Evolutionary conservation across 2,113 vertebrate species (phyloP), one percentile per base, ranked within the genome.

Genomic region (Chaetodon auriga): DNA sequence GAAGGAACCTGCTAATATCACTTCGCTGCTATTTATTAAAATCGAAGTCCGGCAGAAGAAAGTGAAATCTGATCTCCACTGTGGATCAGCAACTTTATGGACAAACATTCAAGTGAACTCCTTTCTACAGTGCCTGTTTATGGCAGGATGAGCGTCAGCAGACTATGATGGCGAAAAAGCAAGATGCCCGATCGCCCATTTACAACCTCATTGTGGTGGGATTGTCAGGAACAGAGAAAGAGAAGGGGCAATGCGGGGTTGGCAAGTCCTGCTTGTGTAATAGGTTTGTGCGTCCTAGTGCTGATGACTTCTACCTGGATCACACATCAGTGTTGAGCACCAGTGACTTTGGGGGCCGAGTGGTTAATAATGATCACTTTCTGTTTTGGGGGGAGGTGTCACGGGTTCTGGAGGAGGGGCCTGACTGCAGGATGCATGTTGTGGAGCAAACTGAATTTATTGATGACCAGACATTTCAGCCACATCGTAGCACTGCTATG

Each of bases 391-490:
- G 98, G 5, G 98, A 99, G 83, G 97, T 97, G 14, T 90, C 87
- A 4, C 95, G 98, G 5, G 90, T 96, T 11, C 80, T 99, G 94
- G 98, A 99, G 92, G 98, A 99, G 78, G 97, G 97, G 16, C 94
- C 94, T 0, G 98, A 99, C 49, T 99, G 97, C 90, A 92, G 93
- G 30, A 94, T 97, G 90, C 98, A 99, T 51, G 95, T 99, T 7
- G 98, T 99, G 93, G 98, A 99, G 73, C 98, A 99, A 95, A 99
- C 98, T 0, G 98, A 99, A 83, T 99, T 99, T 81, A 99, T 99
- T 0, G 98, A 99, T 49, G 98, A 99, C 87, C 98, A 99, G 90
- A 99, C 98, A 13, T 99, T 99, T 82, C 98, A 99, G 38, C 98
- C 98, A 0, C 98, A 99, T 78, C 97, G 98, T 80, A 99, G 98